A percentile compares a stretch with the other conserved stretches of the same genome.
Conservation (phyloP, 2,113 vertebrate species). For the Muscicapa adusta region DNA sequence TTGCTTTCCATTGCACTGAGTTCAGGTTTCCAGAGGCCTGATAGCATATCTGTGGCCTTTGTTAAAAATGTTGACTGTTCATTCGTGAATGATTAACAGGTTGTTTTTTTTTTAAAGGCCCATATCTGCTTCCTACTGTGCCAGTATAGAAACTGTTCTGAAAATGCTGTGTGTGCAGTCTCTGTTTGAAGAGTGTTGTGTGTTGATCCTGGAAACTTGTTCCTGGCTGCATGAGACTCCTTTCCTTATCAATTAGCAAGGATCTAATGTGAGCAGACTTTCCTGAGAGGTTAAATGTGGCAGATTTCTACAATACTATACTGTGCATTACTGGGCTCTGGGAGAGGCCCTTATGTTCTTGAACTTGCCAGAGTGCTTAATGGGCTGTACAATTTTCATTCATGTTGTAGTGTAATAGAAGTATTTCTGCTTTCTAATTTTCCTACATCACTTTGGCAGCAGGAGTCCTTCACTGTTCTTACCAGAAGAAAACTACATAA, state of each 20-base stretch:
- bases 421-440: background rate
- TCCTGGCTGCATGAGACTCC: background rate
- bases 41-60: background rate
- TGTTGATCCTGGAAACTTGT: background rate
- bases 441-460: background rate
- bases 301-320: background rate
- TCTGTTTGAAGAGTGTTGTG: background rate
- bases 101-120: constrained; percentile 24
- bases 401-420: background rate
- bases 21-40: background rate
- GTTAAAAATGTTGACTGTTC: constrained; percentile 28
- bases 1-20: background rate
- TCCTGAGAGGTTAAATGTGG: background rate
- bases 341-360: background rate
- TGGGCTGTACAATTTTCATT: background rate
- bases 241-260: background rate
- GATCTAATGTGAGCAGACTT: background rate
- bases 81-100: constrained; percentile 59
- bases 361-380: background rate
- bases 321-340: background rate
- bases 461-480: background rate
- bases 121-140: background rate
- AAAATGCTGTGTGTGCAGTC: background rate
- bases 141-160: background rate
- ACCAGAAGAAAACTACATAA: background rate